A percentile compares a stretch with the other conserved stretches of the same genome.
These are phyloP conservation scores for Andrena flavipes DNA, from an alignment of 2,888 invertebrate genomes.

Conservation along the genomic window DNA sequence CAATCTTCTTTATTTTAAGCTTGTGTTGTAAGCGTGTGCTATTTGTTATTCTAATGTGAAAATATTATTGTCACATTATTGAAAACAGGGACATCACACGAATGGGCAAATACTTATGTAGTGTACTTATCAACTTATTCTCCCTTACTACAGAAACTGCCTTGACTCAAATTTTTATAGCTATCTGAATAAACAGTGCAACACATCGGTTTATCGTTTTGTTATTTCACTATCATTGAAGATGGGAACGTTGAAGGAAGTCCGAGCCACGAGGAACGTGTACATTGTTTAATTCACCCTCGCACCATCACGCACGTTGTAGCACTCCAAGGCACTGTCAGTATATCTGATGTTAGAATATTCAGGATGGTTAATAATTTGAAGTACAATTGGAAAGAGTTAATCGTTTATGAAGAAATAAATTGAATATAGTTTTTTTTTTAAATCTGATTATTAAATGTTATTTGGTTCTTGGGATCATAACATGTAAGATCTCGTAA, in stretches of 20 bases:
- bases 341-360: not conserved
- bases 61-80: no score
- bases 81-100: no score
- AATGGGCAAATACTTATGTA: no score
- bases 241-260: not conserved
- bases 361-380: not conserved
- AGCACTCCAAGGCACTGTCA: slow-evolving; percentile 32
- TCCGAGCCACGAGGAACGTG: not conserved
- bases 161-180: slow-evolving; percentile 1
- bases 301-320: slow-evolving; percentile 33
- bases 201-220: not conserved
- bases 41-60: no score
- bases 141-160: no score
- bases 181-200: slow-evolving; percentile 18
- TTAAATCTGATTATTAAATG: not conserved
- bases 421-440: not conserved
- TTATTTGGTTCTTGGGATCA: no score
- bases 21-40: no score
- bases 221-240: not conserved
- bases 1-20: no score
- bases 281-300: slow-evolving; percentile 22
- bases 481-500: no score
- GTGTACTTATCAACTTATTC: no score
- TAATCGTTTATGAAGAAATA: not conserved
- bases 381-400: not conserved